phyloP scores from a whole-genome alignment of 2,113 vertebrate species.

The Silurus glanis region DNA sequence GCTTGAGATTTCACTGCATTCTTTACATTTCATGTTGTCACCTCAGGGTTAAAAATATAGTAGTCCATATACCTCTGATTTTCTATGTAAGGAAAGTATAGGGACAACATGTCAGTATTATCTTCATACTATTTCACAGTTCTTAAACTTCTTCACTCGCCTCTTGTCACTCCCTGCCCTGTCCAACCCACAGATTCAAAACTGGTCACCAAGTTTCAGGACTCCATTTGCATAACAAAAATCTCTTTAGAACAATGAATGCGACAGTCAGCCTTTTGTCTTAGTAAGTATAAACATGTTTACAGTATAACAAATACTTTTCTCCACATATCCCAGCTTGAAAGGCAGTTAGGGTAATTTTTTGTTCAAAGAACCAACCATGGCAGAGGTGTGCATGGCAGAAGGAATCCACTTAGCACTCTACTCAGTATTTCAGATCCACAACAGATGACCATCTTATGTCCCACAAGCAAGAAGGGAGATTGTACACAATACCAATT shows the following conservation, averaged over 20 bases:
- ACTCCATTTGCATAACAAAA: neutral
- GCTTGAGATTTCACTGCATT: neutral
- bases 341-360: neutral
- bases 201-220: conserved; percentile 44
- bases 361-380: neutral
- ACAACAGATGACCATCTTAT: neutral
- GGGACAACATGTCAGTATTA: neutral
- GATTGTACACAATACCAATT: neutral
- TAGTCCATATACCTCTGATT: neutral
- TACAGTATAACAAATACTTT: neutral
- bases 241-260: neutral
- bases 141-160: neutral
- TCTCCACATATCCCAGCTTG: neutral
- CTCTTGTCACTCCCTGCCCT: neutral
- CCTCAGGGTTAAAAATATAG: conserved; percentile 13
- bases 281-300: neutral
- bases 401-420: neutral
- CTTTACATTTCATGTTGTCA: neutral
- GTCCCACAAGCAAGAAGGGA: neutral
- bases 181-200: conserved; percentile 3
- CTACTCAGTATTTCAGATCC: neutral
- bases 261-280: neutral
- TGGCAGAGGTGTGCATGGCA: neutral
- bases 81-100: neutral
- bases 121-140: neutral